Evolutionary conservation across 2,888 invertebrate genomes (phyloP), one percentile per base, ranked within the genome.

Genomic region (Tinea pellionella): DNA sequence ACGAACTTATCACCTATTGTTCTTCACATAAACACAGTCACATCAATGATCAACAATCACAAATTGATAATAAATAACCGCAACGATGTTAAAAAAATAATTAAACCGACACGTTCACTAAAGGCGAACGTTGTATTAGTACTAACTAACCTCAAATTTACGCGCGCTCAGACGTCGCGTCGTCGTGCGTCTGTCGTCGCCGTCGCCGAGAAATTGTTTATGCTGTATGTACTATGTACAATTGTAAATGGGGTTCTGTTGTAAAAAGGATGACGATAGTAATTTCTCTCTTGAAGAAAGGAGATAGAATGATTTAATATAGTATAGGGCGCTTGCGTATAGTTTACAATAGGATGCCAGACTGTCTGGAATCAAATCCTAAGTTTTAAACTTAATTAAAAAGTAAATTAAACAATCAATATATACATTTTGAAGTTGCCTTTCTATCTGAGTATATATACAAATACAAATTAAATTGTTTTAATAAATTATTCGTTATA

Each of bases 91-190:
- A 24, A 24, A 3, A 2, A 24, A 37, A 37, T n/a, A n/a, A 1
- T 37, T 37, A 2, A 47, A 47, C 8, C 15, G 64, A 66, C 73
- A 76, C 84, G 83, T 82, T 70, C 82, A 75, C 70, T 73, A 71
- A 67, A 65, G 69, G 68, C 77, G 77, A 77, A 77, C 71, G 83
- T 74, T 70, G 77, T 77, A 76, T 79, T 80, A 80, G 80, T 78
- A 87, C 86, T 87, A 82, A 78, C 79, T 85, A 84, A 87, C 86
- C 84, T 86, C 77, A 84, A 85, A 85, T 76, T 78, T 82, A 81
- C 78, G 80, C 80, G 77, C 77, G 76, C 77, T 66, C 67, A 69
- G 78, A 69, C 19, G 42, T 29, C n/a, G n/a, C n/a, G n/a, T n/a
- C n/a, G n/a, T n/a, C n/a, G n/a, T n/a, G n/a, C n/a, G n/a, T n/a